Evolutionary conservation across 2,797 vertebrate species (phyloP), one percentile per base, ranked within the genome.

Genomic region (Mastacembelus armatus): DNA sequence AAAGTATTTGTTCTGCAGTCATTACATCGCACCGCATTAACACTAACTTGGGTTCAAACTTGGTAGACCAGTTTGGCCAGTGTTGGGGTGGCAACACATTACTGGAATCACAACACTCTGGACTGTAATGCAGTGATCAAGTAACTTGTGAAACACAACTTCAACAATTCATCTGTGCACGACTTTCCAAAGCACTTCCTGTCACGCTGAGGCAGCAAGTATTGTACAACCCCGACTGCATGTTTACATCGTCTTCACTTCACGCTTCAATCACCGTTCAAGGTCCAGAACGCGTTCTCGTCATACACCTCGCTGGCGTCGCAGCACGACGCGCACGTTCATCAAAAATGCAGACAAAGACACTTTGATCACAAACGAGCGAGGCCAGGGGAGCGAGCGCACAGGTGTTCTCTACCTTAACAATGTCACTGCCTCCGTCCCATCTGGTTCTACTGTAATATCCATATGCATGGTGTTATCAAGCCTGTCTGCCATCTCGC

Each of bases 391-490:
- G 81, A 86, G 60, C 71, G 16, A 5, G 30, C 6, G 74, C 69
- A 66, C 90, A 91, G 85, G 87, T 92, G 87, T 88, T 85, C 48
- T 4, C 78, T 81, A 70, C 77, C 71, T 80, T 81, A 75, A 89
- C 88, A 88, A 71, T 91, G 87, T 86, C 88, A 84, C 63, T 81
- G 88, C 59, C 77, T 85, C 60, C 19, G 57, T 72, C 66, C 89
- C 90, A 92, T 90, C 89, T 92, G 90, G 65, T 74, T 75, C 21
- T 60, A 78, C 68, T 77, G 74, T 77, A 84, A 77, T 76, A 90
- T 91, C 78, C 85, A 90, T 92, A 92, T 91, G 88, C 89, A 91
- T 87, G 77, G 63, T 49, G 76, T 73, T 80, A 65, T 58, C 65
- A 38, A 74, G 76, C 47, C 67, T 24, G 64, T 50, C 73, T 66